Base-by-base conservation (phyloP, 64 coral and sea anemone genomes). In the Dendronephthya gigantea region DNA sequence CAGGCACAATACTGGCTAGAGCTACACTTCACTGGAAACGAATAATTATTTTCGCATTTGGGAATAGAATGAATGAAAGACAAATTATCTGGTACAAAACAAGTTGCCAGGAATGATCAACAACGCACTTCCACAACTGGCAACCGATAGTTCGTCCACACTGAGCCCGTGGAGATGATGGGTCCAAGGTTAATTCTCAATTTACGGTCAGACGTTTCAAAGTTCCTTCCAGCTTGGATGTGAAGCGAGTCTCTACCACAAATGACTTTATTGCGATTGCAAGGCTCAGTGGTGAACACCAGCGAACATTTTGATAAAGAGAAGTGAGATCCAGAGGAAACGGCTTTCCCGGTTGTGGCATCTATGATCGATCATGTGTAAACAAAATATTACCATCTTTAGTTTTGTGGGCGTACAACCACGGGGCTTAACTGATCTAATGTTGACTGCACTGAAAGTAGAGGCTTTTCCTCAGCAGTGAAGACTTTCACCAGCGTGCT, bases 251-350 rank as follows among this genome's bases (percentile, higher is more conserved):
- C 25, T 92, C 85, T 7, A 90, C 86, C 83, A 90, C 86, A 39
- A 50, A 74, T 35, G 74, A 82, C 34, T 89, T 89, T 84, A 84
- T 85, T 66, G 45, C 38, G 34, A 40, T 81, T 45, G 35, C 94
- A 96, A 13, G 55, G 40, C 43, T 89, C 40, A 14, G 94, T 75
- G 38, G 38, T 88, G 72, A 96, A 88, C 1, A 83, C 56, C 45
- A 93, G 86, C 2, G 88, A 58, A 43, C 94, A 96, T 12, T 86
- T 83, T 32, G 94, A 93, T 27, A 96, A 86, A 4, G 88, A 74
- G 82, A 96, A 86, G 33, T 92, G 88, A 29, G 84, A 86, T 39
- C 75, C 43, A 16, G 83, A 68, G 25, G 76, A 59, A 2, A 88
- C 40, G 23, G 58, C 16, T 0, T 35, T 29, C 37, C 72, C 72